Percentiles rank a stretch among this genome's conserved stretches.
Conservation (phyloP, 2,113 vertebrate genomes). For the Nyctereutes procyonoides region DNA sequence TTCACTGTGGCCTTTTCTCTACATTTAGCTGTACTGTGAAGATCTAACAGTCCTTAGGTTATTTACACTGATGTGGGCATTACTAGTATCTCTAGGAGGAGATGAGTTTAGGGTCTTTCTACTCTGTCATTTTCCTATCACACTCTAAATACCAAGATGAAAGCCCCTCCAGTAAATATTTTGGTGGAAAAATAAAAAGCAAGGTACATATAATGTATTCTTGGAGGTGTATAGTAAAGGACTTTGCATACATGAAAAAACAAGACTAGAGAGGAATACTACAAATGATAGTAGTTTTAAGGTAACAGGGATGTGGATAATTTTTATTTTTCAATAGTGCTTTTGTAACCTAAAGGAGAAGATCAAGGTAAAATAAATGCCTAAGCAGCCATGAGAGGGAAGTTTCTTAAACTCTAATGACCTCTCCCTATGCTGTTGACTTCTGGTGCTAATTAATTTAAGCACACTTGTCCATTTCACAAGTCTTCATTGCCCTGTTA, state of each 20-base stretch:
- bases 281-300: neutral
- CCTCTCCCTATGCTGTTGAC: neutral
- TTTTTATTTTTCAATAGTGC: constrained; percentile 18
- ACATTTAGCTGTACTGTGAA: neutral
- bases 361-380: constrained; percentile 3
- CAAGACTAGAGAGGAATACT: neutral
- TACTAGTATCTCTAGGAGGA: neutral
- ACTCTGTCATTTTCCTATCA: neutral
- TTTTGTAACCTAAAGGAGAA: constrained; percentile 14
- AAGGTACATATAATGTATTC: neutral
- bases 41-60: neutral
- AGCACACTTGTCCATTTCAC: neutral
- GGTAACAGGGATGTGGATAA: neutral
- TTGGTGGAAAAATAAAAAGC: neutral
- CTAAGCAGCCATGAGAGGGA: neutral
- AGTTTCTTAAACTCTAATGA: neutral
- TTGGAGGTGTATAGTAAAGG: neutral
- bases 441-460: neutral
- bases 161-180: neutral
- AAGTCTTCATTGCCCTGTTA: neutral
- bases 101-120: neutral
- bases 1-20: neutral
- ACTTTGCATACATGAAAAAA: neutral
- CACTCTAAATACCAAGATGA: neutral
- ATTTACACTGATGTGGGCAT: neutral